phyloP scores from a whole-genome alignment of 1,140 invertebrate genomes.

The Rhopalosiphum padi region DNA sequence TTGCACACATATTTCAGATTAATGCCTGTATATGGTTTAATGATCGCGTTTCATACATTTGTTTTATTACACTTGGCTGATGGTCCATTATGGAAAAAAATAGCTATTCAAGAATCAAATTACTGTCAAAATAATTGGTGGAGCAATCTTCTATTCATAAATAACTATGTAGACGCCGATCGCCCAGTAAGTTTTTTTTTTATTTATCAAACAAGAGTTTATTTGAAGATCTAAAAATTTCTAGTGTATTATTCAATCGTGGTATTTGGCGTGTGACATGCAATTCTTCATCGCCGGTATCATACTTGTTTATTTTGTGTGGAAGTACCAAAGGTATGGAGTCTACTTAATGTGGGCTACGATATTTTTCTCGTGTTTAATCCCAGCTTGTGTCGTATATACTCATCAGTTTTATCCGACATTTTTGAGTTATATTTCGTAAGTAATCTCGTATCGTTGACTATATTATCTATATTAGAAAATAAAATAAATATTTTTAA shows the following conservation, averaged over 20 bases:
- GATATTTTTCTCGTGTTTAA: slow-evolving; percentile 35
- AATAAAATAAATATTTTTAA: not conserved
- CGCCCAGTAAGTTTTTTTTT: slow-evolving; percentile 49
- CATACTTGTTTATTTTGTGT: slow-evolving; percentile 65
- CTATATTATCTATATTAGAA: not conserved
- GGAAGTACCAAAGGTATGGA: slow-evolving; percentile 63
- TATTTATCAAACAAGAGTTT: not conserved
- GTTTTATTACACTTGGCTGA: slow-evolving; percentile 63
- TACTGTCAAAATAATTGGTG: slow-evolving; percentile 68
- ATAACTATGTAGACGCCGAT: slow-evolving; percentile 67
- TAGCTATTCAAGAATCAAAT: slow-evolving; percentile 58
- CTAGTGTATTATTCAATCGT: slow-evolving; percentile 68
- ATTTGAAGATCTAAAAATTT: slow-evolving; percentile 59
- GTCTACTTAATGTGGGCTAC: slow-evolving; percentile 49
- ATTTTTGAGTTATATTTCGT: slow-evolving; percentile 26
- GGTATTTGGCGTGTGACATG: slow-evolving; percentile 69
- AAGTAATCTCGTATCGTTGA: not conserved
- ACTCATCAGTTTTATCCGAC: slow-evolving; percentile 52
- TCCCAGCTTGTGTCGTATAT: slow-evolving; percentile 58
- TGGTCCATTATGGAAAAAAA: slow-evolving; percentile 64
- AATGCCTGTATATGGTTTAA: slow-evolving; percentile 64
- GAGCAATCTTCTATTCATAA: slow-evolving; percentile 69
- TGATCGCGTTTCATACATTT: slow-evolving; percentile 64
- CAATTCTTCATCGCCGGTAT: slow-evolving; percentile 67
- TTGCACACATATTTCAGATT: slow-evolving; percentile 62